Base-by-base conservation (phyloP, 2,888 invertebrate genomes). In the Venustoraphidia nigricollis region DNA sequence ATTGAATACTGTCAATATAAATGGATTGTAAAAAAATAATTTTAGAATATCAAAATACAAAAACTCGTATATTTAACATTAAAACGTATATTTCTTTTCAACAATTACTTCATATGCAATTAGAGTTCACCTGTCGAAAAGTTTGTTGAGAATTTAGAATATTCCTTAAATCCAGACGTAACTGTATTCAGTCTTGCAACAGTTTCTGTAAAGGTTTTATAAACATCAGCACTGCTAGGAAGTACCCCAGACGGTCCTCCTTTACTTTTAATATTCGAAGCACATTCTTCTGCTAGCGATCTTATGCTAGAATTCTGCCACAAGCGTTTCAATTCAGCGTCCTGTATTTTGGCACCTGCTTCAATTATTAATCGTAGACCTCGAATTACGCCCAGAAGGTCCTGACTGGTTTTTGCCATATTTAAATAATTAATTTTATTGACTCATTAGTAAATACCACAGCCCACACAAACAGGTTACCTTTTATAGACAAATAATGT, bases 281-380 rank as follows among this genome's bases (percentile, higher is more conserved):
- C 52, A 41, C 53, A 49, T 50, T 62, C 58, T 46, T 66, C 59
- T 1, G 59, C 56, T 8, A 70, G 55, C 43, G 72, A 69, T 59
- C 72, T 79, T 40, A 85, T 57, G 62, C 79, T 83, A 13, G 85
- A 86, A 64, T 83, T 83, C 62, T 72, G 70, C 77, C 84, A 79
- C 55, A 80, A 62, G 54, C 72, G 66, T 61, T 70, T 76, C 48
- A 77, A 60, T 52, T 72, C 66, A 53, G 76, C 71, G 59, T 79
- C 73, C 61, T 87, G 83, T 51, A 81, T 65, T 60, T 76, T 79
- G 17, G 75, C 59, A 45, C 79, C 71, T 41, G 85, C 83, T 59
- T 78, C 76, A 38, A 73, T 68, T 46, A 90, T 79, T 44, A 76
- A 68, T 58, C 83, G 79, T 49, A 81, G 65, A 41, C 88, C 86